These are phyloP conservation scores for Portevinia maculata DNA, from an alignment of 2,888 invertebrate genomes.

Conservation along the genomic window DNA sequence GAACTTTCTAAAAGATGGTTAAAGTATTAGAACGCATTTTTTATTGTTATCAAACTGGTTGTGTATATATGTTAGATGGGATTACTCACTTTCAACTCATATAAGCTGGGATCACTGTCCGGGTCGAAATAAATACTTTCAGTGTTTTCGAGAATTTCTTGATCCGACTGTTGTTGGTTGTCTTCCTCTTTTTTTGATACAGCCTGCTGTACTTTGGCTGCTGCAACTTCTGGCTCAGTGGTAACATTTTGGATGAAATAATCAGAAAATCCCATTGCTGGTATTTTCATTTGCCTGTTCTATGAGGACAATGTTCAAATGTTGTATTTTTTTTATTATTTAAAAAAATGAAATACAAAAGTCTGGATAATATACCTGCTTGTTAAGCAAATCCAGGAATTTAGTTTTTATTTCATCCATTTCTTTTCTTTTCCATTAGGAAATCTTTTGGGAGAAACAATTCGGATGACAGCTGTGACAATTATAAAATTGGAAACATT, in stretches of 20 bases:
- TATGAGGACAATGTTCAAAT: slow-evolving; percentile 16
- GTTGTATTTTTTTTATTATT: neutral
- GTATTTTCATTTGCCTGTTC: slow-evolving; percentile 82
- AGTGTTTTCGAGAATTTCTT: slow-evolving; percentile 82
- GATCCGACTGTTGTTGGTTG: slow-evolving; percentile 80
- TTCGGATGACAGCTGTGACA: slow-evolving; percentile 3
- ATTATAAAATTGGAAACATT: neutral
- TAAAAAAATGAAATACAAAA: too few relatives aligned
- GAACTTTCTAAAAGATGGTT: slow-evolving; percentile 78
- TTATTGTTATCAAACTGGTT: slow-evolving; percentile 49
- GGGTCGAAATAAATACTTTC: slow-evolving; percentile 80
- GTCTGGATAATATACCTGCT: slow-evolving; percentile 79
- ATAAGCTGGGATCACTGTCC: slow-evolving; percentile 79
- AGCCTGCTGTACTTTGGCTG: slow-evolving; percentile 77
- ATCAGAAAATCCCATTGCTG: slow-evolving; percentile 83
- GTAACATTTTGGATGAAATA: slow-evolving; percentile 82
- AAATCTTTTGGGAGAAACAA: slow-evolving; percentile 52
- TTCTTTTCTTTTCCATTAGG: slow-evolving; percentile 75
- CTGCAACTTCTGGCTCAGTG: slow-evolving; percentile 76
- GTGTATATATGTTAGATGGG: neutral
- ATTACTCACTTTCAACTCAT: slow-evolving; percentile 80
- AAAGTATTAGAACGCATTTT: neutral
- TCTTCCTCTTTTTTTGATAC: slow-evolving; percentile 62
- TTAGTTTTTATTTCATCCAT: slow-evolving; percentile 82
- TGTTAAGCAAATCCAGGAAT: slow-evolving; percentile 82